Evolutionary conservation across 2,888 invertebrate genomes (phyloP), one percentile per base, ranked within the genome.

Genomic region (Parnassius apollo): DNA sequence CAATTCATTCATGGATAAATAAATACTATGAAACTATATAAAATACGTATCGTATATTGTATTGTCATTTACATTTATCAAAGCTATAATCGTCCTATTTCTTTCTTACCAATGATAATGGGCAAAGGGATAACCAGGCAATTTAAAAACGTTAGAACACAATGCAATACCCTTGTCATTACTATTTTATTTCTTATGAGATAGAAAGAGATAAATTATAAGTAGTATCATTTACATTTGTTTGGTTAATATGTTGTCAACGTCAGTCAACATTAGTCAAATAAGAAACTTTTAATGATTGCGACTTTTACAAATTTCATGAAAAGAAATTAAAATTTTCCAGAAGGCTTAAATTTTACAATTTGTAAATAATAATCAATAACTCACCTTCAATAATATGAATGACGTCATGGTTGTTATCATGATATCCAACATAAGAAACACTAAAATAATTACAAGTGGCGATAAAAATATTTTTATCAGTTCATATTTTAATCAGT

Each of bases 351-450:
- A 42, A 51, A 51, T 59, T 62, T 49, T 18, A 57, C 54, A 44
- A 60, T 54, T 62, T 61, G 42, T 54, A 60, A 42, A 68, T 59
- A 68, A 61, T 63, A 60, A 61, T 57, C 60, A 52, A 53, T 65
- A 54, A 61, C 87, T 86, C 83, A 92, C 92, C 91, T 92, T 91
- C 67, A 92, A 84, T 65, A 92, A 80, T 80, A 92, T 92, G 81
- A 91, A 92, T 88, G 92, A 92, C 91, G 92, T 91, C 92, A 92
- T 92, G 84, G 85, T 91, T 88, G 92, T 91, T 88, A 89, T 91
- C 91, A 92, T 91, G 84, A 82, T 91, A 88, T 89, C 83, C 83
- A 86, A 88, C 82, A 86, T 83, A 74, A 76, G 72, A 79, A 80
- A 77, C 83, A 88, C 85, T 78, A 83, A 85, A 82, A 80, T 84